Evolutionary conservation across 2,888 invertebrate genomes (phyloP).

Genomic region (Linyphia triangularis): DNA sequence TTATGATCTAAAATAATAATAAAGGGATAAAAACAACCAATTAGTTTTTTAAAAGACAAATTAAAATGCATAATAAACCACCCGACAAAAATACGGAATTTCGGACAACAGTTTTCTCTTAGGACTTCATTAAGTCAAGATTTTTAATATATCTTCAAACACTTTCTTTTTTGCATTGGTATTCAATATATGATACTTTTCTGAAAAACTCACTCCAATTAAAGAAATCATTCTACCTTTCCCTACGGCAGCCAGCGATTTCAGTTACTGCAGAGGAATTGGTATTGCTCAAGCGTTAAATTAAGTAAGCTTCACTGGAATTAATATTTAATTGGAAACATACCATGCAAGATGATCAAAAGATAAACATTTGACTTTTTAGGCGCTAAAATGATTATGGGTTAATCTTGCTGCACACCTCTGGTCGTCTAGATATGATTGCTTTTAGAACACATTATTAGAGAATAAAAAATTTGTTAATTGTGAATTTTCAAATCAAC

Average conservation of each 20-base stretch:
- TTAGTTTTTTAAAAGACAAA: too few relatives aligned
- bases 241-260: conserved; percentile 50
- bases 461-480: conserved; percentile 45
- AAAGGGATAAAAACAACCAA: too few relatives aligned
- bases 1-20: too few relatives aligned
- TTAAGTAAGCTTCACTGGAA: conserved; percentile 66
- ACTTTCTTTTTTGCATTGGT: background rate
- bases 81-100: background rate
- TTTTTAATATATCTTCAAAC: background rate
- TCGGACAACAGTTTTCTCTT: background rate
- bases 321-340: conserved; percentile 69
- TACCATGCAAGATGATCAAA: conserved; percentile 67
- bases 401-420: conserved; percentile 34
- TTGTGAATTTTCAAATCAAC: conserved; percentile 11
- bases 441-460: conserved; percentile 16
- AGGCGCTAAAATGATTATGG: conserved; percentile 42
- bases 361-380: conserved; percentile 66
- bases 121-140: background rate
- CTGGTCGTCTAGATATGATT: conserved; percentile 35
- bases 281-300: conserved; percentile 59
- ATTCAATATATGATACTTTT: conserved; percentile 23
- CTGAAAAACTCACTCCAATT: conserved; percentile 58
- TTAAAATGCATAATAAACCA: too few relatives aligned
- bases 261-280: conserved; percentile 3
- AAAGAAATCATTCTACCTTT: conserved; percentile 57